Conservation (phyloP, 2,888 invertebrate species). For the Melinaea marsaeus region DNA sequence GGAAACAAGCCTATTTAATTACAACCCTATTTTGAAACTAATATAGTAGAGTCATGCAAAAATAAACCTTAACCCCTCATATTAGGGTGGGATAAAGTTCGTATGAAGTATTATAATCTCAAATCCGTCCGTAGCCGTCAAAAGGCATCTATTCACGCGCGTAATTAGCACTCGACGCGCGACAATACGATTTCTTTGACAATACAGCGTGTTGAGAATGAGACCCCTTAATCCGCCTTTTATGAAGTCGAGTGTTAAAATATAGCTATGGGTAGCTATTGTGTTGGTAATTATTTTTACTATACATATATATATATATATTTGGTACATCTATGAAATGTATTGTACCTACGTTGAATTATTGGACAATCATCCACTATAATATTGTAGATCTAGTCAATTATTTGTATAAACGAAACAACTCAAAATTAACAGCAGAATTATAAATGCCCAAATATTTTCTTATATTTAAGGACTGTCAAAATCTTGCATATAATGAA, state of each 20-base stretch:
- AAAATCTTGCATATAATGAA: too few relatives aligned
- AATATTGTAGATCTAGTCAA: too few relatives aligned
- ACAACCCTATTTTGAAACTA: constrained; percentile 13
- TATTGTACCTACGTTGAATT: too few relatives aligned
- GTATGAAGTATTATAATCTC: constrained; percentile 27
- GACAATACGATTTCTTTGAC: constrained; percentile 55
- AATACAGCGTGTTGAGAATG: constrained; percentile 48
- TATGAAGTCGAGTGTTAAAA: constrained; percentile 34
- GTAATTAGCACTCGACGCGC: constrained; percentile 59
- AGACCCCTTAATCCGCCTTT: constrained; percentile 49
- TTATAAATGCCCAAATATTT: too few relatives aligned
- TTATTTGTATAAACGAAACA: too few relatives aligned
- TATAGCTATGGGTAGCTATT: constrained; percentile 18
- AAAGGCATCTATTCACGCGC: constrained; percentile 53
- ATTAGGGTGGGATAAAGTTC: constrained; percentile 16
- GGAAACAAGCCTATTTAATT: constrained; percentile 39
- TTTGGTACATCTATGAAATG: not conserved
- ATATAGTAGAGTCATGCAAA: constrained; percentile 3
- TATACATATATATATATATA: not conserved
- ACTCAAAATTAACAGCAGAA: too few relatives aligned
- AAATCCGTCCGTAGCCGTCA: constrained; percentile 41
- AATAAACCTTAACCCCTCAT: not conserved
- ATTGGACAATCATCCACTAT: too few relatives aligned
- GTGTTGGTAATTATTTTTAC: constrained; percentile 16
- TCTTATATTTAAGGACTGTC: too few relatives aligned